These are phyloP conservation scores for Siniperca obscura DNA, from an alignment of 2,797 vertebrate species.

Conservation along the genomic window DNA sequence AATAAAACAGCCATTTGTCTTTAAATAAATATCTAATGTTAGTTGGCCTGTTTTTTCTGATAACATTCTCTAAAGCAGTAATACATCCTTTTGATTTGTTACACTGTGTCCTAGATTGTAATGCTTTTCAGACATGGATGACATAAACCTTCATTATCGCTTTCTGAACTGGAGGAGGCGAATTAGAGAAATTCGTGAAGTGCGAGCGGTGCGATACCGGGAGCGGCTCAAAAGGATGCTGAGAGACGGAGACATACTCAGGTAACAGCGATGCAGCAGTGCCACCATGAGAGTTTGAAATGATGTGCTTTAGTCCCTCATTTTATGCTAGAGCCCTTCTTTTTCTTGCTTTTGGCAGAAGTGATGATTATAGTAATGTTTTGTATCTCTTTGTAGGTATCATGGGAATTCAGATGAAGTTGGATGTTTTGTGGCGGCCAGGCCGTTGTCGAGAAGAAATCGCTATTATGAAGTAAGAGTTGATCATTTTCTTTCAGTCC, in stretches of 20 bases:
- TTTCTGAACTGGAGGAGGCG: constrained; percentile 94
- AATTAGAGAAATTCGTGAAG: constrained; percentile 93
- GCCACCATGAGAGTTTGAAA: neutral
- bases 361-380: neutral
- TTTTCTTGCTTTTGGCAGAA: constrained; percentile 2
- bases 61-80: neutral
- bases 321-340: neutral
- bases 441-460: constrained; percentile 92
- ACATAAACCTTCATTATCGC: constrained; percentile 96
- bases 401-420: constrained; percentile 97
- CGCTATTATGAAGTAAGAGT: constrained; percentile 95
- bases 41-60: neutral
- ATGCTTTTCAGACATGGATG: constrained; percentile 90
- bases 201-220: constrained; percentile 90
- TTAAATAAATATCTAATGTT: neutral
- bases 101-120: constrained; percentile 62
- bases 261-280: constrained; percentile 76
- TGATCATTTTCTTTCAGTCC: constrained; percentile 5
- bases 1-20: neutral
- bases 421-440: constrained; percentile 93
- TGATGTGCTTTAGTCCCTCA: neutral
- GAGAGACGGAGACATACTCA: constrained; percentile 92
- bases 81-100: constrained; percentile 23
- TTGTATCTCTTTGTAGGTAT: constrained; percentile 84
- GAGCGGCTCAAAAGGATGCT: constrained; percentile 93